Evolutionary conservation across 2,888 invertebrate species (phyloP), one percentile per base, ranked within the genome.

Genomic region (Scrobipalpa costella): DNA sequence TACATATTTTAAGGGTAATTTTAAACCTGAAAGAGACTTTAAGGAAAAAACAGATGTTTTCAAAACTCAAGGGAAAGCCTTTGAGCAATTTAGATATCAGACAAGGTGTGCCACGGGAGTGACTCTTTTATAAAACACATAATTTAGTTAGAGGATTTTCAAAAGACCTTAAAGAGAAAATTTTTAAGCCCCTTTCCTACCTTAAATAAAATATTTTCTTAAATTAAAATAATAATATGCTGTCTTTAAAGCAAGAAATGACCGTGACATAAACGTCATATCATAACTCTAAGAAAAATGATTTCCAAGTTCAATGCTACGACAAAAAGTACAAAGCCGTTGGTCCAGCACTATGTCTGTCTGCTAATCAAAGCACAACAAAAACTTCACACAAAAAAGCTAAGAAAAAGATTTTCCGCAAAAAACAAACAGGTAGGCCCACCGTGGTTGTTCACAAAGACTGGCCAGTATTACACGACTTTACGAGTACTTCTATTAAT

Each of bases 391-490:
- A 21, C 44, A 61, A 61, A 62, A 55, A 55, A 17, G 33, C 19
- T 7, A 7, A 15, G 52, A 33, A 52, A 62, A 55, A 38, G 21
- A 52, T 58, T 62, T 52, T 58, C 62, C 47, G 47, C 44, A 55
- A 36, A 61, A 64, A 64, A 57, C 57, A 17, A 61, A 19, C 50
- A 49, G 21, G 50, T 40, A 40, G 62, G 62, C 64, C 64, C 62
- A 62, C 64, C 64, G 13, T 11, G 27, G 27, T 1, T 3, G 50
- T 8, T 52, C 13, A 21, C 21, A 9, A 49, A 21, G 44, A 15
- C 44, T 44, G 44, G 17, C 49, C 21, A 19, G 49, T 49, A 49
- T 2, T 49, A 49, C 1, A 13, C 21, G 21, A 52, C 50, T 13
- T 11, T 5, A 8, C 15, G n/a, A 15, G 2, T 17, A 17, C 49